phyloP scores from a whole-genome alignment of 1,140 invertebrate genomes.

The Cotesia vestalis region DNA sequence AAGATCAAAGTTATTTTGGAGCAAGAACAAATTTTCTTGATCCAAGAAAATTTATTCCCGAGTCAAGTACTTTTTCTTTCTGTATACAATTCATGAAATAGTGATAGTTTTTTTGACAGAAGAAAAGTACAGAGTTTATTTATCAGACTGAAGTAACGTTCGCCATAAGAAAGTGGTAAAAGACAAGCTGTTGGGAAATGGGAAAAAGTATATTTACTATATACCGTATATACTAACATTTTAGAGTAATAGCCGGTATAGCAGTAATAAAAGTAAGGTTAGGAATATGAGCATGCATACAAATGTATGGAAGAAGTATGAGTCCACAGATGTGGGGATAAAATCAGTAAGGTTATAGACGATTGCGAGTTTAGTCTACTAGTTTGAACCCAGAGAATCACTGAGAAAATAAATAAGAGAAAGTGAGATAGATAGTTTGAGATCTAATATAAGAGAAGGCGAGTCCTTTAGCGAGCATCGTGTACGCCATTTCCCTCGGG shows the following conservation, averaged over 20 bases:
- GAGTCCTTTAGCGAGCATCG: slow-evolving; percentile 28
- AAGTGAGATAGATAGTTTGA: slow-evolving; percentile 11
- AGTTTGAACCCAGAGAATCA: not conserved
- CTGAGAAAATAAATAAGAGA: slow-evolving; percentile 11
- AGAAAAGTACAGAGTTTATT: not conserved
- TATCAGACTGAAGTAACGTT: slow-evolving; percentile 10
- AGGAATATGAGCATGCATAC: slow-evolving; percentile 11
- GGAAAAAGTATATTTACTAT: not conserved
- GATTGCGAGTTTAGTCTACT: not conserved
- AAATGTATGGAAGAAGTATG: not conserved
- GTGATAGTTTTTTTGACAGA: not conserved
- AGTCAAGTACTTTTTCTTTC: not conserved
- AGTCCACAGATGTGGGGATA: not conserved
- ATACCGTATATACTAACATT: not conserved
- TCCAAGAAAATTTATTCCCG: too few species aligned
- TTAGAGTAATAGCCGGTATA: not conserved
- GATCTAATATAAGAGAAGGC: slow-evolving; percentile 14
- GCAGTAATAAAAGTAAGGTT: slow-evolving; percentile 9
- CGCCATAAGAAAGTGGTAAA: slow-evolving; percentile 20
- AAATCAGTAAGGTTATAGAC: not conserved
- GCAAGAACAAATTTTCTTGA: too few species aligned
- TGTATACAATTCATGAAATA: not conserved
- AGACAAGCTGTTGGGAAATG: slow-evolving; percentile 16
- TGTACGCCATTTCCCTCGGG: slow-evolving; percentile 28
- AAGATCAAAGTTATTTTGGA: too few species aligned